Conservation (phyloP, 92 coral and sea anemone genomes). For the Porites lobata region DNA sequence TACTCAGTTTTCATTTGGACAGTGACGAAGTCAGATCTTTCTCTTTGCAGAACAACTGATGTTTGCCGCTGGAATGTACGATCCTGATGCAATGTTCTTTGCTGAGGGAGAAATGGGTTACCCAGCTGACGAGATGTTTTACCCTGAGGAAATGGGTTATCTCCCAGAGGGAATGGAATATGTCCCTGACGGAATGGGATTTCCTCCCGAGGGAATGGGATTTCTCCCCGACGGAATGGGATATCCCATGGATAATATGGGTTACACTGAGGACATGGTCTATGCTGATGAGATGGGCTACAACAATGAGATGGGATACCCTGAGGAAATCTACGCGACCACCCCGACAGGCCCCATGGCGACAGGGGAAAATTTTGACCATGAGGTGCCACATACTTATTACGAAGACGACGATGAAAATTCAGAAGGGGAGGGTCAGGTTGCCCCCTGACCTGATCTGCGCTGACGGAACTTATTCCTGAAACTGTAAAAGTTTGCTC, state of each 20-base stretch:
- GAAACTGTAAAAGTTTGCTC: background rate
- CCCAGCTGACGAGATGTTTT: slow-evolving; percentile 1
- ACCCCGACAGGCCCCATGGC: background rate
- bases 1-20: no score
- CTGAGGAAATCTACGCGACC: background rate
- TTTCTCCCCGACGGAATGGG: background rate
- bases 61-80: slow-evolving; percentile 21
- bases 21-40: background rate
- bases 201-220: background rate
- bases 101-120: background rate
- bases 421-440: slow-evolving; percentile 13
- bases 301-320: background rate
- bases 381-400: slow-evolving; percentile 15
- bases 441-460: background rate
- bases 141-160: slow-evolving; percentile 1
- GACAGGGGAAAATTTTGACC: background rate
- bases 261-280: background rate
- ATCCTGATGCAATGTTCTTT: slow-evolving; percentile 31
- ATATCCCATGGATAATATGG: slow-evolving; percentile 7
- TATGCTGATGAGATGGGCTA: background rate
- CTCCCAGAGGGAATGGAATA: slow-evolving; percentile 2
- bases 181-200: background rate
- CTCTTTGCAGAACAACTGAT: slow-evolving; percentile 27
- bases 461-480: background rate
- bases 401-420: slow-evolving; percentile 23